Percentiles rank a stretch among this genome's conserved stretches.
phyloP scores from a whole-genome alignment of 2,888 invertebrate species.

The Troides oblongomaculatus region DNA sequence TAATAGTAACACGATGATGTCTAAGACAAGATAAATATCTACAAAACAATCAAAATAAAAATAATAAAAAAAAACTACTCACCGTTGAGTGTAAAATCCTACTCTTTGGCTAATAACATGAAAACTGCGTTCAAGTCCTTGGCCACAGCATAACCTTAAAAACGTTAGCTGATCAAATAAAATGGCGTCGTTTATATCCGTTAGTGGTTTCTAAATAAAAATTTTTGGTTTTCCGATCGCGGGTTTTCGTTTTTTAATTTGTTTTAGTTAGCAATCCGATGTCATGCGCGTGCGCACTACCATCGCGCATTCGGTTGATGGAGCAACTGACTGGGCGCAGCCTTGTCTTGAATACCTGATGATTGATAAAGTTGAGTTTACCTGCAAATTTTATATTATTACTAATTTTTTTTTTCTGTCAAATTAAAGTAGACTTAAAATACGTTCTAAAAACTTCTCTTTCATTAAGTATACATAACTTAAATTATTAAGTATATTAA shows the following conservation, averaged over 20 bases:
- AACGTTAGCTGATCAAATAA: conserved; percentile 53
- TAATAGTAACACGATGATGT: conserved; percentile 14
- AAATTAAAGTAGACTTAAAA: not conserved
- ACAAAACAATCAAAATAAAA: conserved; percentile 3
- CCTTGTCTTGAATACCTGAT: conserved; percentile 43
- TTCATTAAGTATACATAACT: too few relatives aligned
- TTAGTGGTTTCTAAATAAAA: conserved; percentile 5
- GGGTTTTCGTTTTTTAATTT: conserved; percentile 32
- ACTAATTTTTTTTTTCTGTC: not conserved
- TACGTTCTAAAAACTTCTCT: not conserved
- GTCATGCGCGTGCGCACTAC: conserved; percentile 36
- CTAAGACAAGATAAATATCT: conserved; percentile 9
- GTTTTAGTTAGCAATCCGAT: conserved; percentile 31
- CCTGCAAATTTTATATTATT: conserved; percentile 1
- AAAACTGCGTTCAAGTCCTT: conserved; percentile 25
- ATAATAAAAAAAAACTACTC: conserved; percentile 17
- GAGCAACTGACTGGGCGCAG: conserved; percentile 47
- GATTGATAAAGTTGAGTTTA: conserved; percentile 50
- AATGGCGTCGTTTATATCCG: conserved; percentile 35
- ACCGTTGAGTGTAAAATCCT: conserved; percentile 25
- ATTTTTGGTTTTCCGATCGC: conserved; percentile 32
- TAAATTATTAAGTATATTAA: too few relatives aligned
- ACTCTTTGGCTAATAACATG: conserved; percentile 24
- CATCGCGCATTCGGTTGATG: conserved; percentile 38
- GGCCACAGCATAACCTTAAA: conserved; percentile 18